Evolutionary conservation across 2,797 vertebrate genomes (phyloP).

Genomic region (Acipenser transmontanus): DNA sequence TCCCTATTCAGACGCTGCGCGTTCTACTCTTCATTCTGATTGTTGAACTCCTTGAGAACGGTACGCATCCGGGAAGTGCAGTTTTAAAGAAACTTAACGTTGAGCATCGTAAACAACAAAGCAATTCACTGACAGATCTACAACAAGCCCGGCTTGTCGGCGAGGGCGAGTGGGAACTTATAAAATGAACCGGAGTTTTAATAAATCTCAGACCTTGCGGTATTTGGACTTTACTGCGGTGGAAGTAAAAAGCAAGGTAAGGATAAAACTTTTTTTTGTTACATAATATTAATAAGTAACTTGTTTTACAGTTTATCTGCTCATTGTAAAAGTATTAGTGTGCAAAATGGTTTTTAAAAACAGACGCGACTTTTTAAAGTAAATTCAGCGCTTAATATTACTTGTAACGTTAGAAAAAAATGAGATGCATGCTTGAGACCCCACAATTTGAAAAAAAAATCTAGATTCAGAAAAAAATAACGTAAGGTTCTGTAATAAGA

Average conservation of each 20-base stretch:
- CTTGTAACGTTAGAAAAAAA: too few relatives aligned
- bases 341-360: too few relatives aligned
- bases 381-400: too few relatives aligned
- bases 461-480: too few relatives aligned
- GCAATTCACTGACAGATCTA: slow-evolving; percentile 29
- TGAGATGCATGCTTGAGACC: too few relatives aligned
- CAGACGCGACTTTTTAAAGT: too few relatives aligned
- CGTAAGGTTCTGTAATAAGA: too few relatives aligned
- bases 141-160: slow-evolving; percentile 32
- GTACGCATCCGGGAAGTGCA: not conserved
- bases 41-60: not conserved
- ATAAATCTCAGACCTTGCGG: slow-evolving; percentile 81
- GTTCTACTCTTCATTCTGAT: slow-evolving; percentile 25
- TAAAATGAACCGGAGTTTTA: slow-evolving; percentile 90
- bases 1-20: slow-evolving; percentile 43
- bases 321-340: too few relatives aligned
- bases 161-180: slow-evolving; percentile 27
- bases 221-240: slow-evolving; percentile 76
- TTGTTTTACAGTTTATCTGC: too few relatives aligned
- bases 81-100: slow-evolving; percentile 15
- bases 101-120: slow-evolving; percentile 16
- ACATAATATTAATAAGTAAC: too few relatives aligned
- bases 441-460: too few relatives aligned
- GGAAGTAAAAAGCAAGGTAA: slow-evolving; percentile 97
- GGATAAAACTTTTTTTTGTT: slow-evolving; percentile 20